Conservation (phyloP, 2,888 invertebrate species). For the Eupithecia tripunctaria region DNA sequence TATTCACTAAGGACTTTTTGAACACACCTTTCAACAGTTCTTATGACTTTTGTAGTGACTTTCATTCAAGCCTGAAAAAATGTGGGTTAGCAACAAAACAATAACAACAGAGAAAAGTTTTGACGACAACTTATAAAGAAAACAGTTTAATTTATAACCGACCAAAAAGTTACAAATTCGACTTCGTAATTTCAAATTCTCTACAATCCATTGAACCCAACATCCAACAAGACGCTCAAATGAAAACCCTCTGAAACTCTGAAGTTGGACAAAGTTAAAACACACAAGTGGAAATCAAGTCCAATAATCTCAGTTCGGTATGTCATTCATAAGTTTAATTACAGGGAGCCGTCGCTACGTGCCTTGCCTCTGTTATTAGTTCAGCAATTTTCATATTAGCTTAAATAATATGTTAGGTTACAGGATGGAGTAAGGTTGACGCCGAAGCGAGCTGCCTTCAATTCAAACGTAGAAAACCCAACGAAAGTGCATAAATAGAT, state of each 20-base stretch:
- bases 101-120: neutral
- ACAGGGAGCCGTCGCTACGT: slow-evolving; percentile 63
- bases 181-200: neutral
- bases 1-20: neutral
- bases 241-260: slow-evolving; percentile 7
- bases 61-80: neutral
- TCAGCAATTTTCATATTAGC: slow-evolving; percentile 81
- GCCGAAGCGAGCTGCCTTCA: slow-evolving; percentile 1
- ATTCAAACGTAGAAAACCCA: too few species aligned
- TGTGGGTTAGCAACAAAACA: neutral
- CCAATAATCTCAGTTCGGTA: slow-evolving; percentile 52
- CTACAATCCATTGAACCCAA: slow-evolving; percentile 7
- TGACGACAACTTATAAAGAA: neutral
- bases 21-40: neutral
- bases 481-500: too few species aligned
- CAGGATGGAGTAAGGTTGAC: slow-evolving; percentile 38
- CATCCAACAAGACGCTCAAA: slow-evolving; percentile 11
- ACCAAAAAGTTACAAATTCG: neutral
- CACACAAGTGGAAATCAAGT: slow-evolving; percentile 44
- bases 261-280: slow-evolving; percentile 38
- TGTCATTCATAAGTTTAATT: slow-evolving; percentile 68
- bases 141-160: neutral
- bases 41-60: neutral
- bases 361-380: slow-evolving; percentile 75
- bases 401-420: slow-evolving; percentile 76